These are phyloP conservation scores for Chiroxiphia lanceolata DNA, from an alignment of 2,797 vertebrate species.

Conservation along the genomic window DNA sequence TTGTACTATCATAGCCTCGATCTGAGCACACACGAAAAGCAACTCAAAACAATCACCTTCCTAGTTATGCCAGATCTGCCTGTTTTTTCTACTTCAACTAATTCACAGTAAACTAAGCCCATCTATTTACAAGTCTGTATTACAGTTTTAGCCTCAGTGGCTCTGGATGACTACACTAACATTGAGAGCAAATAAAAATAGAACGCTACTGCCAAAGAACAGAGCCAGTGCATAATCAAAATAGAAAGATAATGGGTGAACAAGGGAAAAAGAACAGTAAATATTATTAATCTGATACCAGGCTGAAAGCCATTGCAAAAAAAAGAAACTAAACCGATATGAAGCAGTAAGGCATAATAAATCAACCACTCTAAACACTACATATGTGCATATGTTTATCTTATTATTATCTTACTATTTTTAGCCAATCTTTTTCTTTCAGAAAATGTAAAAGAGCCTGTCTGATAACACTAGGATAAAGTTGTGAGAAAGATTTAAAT, in stretches of 20 bases:
- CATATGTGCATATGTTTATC: background rate
- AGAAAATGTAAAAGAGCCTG: background rate
- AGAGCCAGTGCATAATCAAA: background rate
- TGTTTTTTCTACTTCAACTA: background rate
- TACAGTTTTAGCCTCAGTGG: background rate
- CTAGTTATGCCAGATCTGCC: background rate
- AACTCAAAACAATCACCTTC: background rate
- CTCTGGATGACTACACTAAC: background rate
- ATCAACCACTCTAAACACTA: background rate
- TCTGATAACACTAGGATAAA: background rate
- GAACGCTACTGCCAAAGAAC: background rate
- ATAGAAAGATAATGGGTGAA: background rate
- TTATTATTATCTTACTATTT: background rate
- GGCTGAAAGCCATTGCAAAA: background rate
- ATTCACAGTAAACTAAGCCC: background rate
- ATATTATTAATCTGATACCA: background rate
- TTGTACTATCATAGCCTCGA: background rate
- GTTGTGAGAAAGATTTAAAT: background rate
- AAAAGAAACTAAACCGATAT: background rate
- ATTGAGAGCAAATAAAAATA: background rate
- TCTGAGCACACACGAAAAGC: background rate
- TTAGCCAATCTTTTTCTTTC: background rate
- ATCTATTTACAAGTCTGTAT: background rate
- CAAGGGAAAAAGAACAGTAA: background rate
- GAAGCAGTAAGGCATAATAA: background rate